A percentile compares a stretch with the other conserved stretches of the same genome.
phyloP scores from a whole-genome alignment of 2,797 vertebrate species.

The Denticeps clupeoides region DNA sequence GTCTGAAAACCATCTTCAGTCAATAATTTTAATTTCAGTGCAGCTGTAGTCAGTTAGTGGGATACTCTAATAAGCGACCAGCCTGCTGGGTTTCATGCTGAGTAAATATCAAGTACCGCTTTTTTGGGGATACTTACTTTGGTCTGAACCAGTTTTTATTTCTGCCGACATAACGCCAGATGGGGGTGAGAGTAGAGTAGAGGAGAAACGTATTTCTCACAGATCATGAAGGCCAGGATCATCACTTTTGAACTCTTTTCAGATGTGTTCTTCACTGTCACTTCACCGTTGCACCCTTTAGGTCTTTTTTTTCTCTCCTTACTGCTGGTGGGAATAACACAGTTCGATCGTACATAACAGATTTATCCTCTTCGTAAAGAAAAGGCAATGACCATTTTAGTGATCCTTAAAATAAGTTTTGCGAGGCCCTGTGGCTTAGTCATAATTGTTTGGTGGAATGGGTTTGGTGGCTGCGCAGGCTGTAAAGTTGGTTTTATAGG shows the following conservation, averaged over 20 bases:
- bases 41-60: too few relatives aligned
- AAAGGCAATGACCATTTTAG: conserved; percentile 33
- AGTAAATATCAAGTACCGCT: too few relatives aligned
- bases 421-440: conserved; percentile 19
- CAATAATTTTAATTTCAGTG: too few relatives aligned
- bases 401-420: conserved; percentile 34
- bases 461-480: conserved; percentile 24
- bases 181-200: too few relatives aligned
- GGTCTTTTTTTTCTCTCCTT: conserved; percentile 12
- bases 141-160: too few relatives aligned
- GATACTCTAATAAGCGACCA: too few relatives aligned
- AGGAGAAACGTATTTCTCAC: too few relatives aligned
- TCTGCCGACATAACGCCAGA: too few relatives aligned
- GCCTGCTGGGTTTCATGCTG: too few relatives aligned
- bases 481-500: conserved; percentile 34
- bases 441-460: conserved; percentile 31
- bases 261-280: conserved; percentile 10
- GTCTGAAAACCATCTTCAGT: too few relatives aligned
- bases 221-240: conserved; percentile 18
- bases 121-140: too few relatives aligned
- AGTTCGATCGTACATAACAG: conserved; percentile 36
- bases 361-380: conserved; percentile 39
- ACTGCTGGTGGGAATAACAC: conserved; percentile 27
- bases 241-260: conserved; percentile 3
- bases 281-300: conserved; percentile 23